These are phyloP conservation scores for Ophthalmotilapia sp. DNA, from an alignment of 2,113 vertebrate genomes.

Conservation along the genomic window DNA sequence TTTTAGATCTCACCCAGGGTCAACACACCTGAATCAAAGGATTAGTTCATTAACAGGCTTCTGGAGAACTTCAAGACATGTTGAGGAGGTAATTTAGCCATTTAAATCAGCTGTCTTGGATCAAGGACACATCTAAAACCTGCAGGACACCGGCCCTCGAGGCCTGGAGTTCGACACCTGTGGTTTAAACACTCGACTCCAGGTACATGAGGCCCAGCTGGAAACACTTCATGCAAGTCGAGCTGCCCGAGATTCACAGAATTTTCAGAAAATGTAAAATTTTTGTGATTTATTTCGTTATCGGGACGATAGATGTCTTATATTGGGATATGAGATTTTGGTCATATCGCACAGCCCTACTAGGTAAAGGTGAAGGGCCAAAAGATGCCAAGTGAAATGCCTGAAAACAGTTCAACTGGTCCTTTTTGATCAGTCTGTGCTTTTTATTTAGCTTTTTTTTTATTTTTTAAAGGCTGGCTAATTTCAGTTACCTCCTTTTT, in stretches of 20 bases:
- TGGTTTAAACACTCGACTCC: neutral
- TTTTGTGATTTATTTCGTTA: neutral
- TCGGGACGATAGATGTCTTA: neutral
- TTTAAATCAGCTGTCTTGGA: no score
- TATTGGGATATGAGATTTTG: neutral
- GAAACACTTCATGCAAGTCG: neutral
- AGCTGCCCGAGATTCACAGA: neutral
- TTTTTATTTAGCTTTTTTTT: neutral
- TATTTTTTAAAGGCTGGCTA: neutral
- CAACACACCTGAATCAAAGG: no score
- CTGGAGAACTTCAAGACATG: no score
- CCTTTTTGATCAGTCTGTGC: neutral
- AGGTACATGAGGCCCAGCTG: rapidly evolving
- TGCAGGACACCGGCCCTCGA: no score
- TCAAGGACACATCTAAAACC: no score
- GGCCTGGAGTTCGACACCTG: no score
- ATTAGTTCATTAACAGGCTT: no score
- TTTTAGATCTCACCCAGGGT: no score
- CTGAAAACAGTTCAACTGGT: neutral
- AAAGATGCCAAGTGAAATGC: neutral
- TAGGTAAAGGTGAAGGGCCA: neutral
- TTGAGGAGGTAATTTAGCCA: no score
- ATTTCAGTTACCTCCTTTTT: neutral
- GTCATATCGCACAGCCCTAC: neutral
- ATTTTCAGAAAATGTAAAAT: neutral